Conservation (phyloP, 2,113 vertebrate genomes). For the Cheilinus undulatus region DNA sequence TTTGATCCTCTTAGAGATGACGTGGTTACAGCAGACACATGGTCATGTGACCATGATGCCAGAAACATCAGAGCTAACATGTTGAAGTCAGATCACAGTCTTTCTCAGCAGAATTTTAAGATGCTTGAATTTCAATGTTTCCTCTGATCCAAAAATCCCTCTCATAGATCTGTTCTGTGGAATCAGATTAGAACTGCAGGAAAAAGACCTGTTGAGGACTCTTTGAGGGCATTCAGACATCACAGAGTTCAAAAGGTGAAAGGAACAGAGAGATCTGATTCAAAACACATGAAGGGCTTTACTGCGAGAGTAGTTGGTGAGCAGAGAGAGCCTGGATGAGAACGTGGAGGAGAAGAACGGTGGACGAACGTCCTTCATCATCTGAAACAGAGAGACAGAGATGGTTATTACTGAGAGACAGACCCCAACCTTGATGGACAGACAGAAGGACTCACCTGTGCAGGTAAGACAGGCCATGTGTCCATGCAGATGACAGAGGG, state of each 20-base stretch:
- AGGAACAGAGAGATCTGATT: too few relatives aligned
- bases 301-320: conserved; percentile 49
- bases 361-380: conserved; percentile 29
- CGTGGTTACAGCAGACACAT: conserved; percentile 11
- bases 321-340: conserved; percentile 45
- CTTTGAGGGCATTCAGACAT: too few relatives aligned
- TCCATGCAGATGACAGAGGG: conserved; percentile 11
- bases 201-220: too few relatives aligned
- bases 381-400: conserved; percentile 1
- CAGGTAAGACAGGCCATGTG: conserved; percentile 33
- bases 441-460: conserved; percentile 22
- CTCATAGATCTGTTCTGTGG: too few relatives aligned
- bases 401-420: background rate
- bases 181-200: too few relatives aligned
- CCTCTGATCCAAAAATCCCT: background rate
- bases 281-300: conserved; percentile 14
- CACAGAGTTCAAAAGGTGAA: background rate
- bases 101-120: background rate
- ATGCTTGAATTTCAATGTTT: background rate
- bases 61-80: conserved; percentile 13
- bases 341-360: conserved; percentile 20
- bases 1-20: background rate
- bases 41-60: conserved; percentile 29
- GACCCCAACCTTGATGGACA: background rate
- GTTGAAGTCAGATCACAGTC: background rate